phyloP scores from a whole-genome alignment of 1,140 invertebrate genomes.

The Leptinotarsa defecta region DNA sequence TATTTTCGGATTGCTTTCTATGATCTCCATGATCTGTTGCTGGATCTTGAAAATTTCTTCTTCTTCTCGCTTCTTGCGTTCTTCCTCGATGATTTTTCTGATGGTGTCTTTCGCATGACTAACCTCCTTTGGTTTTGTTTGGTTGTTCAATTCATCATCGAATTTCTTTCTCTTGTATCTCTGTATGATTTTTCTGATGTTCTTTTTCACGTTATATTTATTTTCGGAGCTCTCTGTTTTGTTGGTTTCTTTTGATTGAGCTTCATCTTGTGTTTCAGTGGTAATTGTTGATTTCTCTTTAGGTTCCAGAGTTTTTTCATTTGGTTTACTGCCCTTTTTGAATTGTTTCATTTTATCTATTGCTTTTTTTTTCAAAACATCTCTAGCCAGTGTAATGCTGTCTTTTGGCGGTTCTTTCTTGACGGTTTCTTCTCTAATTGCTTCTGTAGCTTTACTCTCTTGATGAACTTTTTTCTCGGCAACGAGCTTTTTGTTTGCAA shows the following conservation, averaged over 20 bases:
- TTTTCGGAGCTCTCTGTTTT: slow-evolving; percentile 31
- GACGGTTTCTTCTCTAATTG: too few species aligned
- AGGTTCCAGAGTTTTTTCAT: slow-evolving; percentile 6
- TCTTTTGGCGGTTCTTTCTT: neutral
- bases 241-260: neutral
- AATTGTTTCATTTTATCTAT: neutral
- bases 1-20: slow-evolving; percentile 51
- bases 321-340: slow-evolving; percentile 4
- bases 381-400: neutral
- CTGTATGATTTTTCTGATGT: slow-evolving; percentile 48
- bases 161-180: slow-evolving; percentile 45
- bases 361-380: neutral
- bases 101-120: slow-evolving; percentile 39
- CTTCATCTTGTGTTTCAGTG: slow-evolving; percentile 19
- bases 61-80: slow-evolving; percentile 42
- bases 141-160: slow-evolving; percentile 30
- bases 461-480: too few species aligned
- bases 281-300: neutral
- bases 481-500: too few species aligned
- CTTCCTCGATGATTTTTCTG: slow-evolving; percentile 43
- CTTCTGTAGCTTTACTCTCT: too few species aligned
- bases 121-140: slow-evolving; percentile 29
- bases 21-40: slow-evolving; percentile 49
- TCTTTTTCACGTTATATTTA: slow-evolving; percentile 41
- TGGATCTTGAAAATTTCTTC: slow-evolving; percentile 50